A percentile compares a stretch with the other conserved stretches of the same genome.
Conservation (phyloP, 2,113 vertebrate genomes). For the Echinops telfairi region DNA sequence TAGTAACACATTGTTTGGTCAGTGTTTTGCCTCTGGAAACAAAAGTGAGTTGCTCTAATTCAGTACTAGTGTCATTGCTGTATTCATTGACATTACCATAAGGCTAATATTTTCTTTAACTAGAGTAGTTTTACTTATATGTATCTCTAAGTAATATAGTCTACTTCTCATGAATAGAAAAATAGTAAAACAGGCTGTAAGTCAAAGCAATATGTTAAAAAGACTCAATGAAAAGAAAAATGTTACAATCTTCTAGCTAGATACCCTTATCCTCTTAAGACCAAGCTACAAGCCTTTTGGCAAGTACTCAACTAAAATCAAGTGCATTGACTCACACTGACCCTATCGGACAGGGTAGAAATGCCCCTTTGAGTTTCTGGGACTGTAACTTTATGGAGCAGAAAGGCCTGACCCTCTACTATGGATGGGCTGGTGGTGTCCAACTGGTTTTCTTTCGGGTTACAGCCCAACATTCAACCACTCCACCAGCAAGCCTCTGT, state of each 20-base stretch:
- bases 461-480: too few relatives aligned
- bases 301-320: too few relatives aligned
- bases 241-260: neutral
- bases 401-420: too few relatives aligned
- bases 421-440: too few relatives aligned
- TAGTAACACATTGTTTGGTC: neutral
- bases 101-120: conserved; percentile 40
- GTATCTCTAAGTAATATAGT: neutral
- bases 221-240: conserved; percentile 14
- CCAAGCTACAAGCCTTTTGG: neutral
- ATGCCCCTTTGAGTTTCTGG: too few relatives aligned
- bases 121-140: conserved; percentile 10
- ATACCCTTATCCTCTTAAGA: neutral
- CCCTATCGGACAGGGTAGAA: neutral
- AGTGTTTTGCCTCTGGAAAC: neutral
- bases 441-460: too few relatives aligned
- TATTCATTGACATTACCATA: conserved; percentile 5
- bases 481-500: too few relatives aligned
- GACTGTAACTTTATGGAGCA: too few relatives aligned
- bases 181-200: neutral
- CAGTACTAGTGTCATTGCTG: neutral
- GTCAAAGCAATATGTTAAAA: conserved; percentile 46
- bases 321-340: too few relatives aligned
- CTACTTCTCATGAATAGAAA: neutral
- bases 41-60: neutral